phyloP scores from a whole-genome alignment of 92 coral and sea anemone species.

The Actinernus sp. region DNA sequence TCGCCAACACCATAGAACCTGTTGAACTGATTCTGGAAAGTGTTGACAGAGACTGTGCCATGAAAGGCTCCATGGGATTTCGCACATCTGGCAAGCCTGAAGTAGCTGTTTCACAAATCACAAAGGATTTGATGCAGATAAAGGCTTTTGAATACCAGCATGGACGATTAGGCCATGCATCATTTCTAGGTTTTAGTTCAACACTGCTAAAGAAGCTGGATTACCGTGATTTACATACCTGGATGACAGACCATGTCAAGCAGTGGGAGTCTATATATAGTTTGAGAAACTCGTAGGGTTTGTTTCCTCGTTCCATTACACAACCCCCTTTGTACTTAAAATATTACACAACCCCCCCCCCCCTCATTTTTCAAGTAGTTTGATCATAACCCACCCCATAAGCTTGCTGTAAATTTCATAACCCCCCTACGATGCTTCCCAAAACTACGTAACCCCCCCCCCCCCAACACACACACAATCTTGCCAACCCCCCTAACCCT shows the following conservation, averaged over 20 bases:
- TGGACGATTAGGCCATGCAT: constrained; percentile 19
- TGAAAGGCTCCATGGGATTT: constrained; percentile 12
- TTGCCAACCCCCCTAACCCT: no score
- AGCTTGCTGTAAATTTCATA: no score
- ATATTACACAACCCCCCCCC: no score
- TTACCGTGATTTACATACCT: constrained; percentile 63
- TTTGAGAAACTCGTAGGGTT: no score
- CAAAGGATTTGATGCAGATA: constrained; percentile 24
- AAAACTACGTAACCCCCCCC: no score
- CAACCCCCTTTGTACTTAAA: no score
- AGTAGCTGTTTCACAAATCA: constrained; percentile 46
- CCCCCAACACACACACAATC: no score
- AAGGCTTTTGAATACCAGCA: constrained; percentile 9
- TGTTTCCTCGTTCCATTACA: no score
- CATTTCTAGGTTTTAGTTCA: constrained; percentile 33
- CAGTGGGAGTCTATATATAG: constrained; percentile 52
- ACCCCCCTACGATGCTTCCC: no score
- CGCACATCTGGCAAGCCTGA: constrained; percentile 15
- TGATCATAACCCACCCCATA: no score
- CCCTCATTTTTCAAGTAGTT: no score
- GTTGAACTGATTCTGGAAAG: constrained; percentile 34
- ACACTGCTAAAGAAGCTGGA: constrained; percentile 38
- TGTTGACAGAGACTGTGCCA: constrained; percentile 43
- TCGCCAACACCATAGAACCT: constrained; percentile 30
- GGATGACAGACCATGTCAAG: constrained; percentile 46